These are phyloP conservation scores for Ophioninae sp. DNA, from an alignment of 2,888 invertebrate species.

Conservation along the genomic window DNA sequence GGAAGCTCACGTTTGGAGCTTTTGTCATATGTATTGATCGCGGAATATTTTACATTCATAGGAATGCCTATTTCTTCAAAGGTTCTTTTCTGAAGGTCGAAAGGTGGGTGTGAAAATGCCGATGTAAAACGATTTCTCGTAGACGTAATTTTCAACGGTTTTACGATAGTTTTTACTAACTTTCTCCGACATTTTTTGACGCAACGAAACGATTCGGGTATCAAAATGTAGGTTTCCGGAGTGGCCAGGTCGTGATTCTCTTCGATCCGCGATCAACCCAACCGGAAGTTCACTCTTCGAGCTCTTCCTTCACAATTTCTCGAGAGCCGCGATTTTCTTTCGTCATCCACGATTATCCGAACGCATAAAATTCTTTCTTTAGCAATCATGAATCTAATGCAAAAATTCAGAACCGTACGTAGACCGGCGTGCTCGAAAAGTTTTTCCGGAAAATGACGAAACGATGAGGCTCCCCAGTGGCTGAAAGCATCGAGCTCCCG, in stretches of 20 bases:
- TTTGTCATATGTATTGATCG: background rate
- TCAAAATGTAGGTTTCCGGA: background rate
- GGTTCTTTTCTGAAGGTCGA: too few relatives aligned
- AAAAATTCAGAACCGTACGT: background rate
- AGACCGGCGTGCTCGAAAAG: background rate
- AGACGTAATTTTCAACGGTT: background rate
- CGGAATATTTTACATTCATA: background rate
- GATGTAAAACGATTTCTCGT: too few relatives aligned
- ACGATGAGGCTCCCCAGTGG: background rate
- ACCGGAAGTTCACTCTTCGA: background rate
- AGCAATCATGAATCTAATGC: background rate
- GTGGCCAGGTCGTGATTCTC: background rate
- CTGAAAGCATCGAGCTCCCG: background rate
- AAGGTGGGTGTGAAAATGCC: too few relatives aligned
- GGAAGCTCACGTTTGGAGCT: background rate
- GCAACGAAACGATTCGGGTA: background rate
- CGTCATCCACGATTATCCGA: too few relatives aligned
- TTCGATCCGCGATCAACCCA: background rate
- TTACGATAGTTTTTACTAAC: too few relatives aligned
- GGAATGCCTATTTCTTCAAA: too few relatives aligned
- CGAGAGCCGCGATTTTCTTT: too few relatives aligned
- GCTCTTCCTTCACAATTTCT: background rate
- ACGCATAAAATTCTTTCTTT: too few relatives aligned
- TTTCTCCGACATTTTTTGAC: background rate
- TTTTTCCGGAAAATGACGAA: background rate